These are phyloP conservation scores for Drosophila demipolita DNA, from an alignment of 2,888 invertebrate genomes.

Conservation along the genomic window DNA sequence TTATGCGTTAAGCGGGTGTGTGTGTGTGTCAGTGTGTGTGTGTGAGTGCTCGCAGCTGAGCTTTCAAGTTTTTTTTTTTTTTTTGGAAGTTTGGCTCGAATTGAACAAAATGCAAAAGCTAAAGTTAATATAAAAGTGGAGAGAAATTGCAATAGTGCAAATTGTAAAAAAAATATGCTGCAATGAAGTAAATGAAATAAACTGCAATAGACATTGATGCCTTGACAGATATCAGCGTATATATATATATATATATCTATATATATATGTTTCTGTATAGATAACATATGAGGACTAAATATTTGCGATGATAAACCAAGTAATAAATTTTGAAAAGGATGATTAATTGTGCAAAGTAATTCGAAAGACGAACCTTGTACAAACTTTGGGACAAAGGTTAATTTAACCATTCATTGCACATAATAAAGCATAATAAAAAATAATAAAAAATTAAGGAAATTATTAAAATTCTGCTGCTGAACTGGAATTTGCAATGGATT, in stretches of 20 bases:
- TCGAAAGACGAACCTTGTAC: background rate
- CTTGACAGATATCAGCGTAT: background rate
- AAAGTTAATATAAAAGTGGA: conserved; percentile 30
- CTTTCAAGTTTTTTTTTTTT: conserved; percentile 33
- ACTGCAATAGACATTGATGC: background rate
- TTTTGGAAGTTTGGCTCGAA: conserved; percentile 44
- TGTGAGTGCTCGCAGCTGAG: conserved; percentile 6
- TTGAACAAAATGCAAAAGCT: conserved; percentile 40
- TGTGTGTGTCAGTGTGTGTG: conserved; percentile 13
- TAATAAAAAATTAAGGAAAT: background rate
- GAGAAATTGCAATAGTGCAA: conserved; percentile 18
- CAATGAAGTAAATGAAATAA: background rate
- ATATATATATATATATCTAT: background rate
- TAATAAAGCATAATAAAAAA: background rate
- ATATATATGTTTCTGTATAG: background rate
- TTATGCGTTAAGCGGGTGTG: conserved; percentile 5
- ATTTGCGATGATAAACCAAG: background rate
- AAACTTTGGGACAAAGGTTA: background rate
- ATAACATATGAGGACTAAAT: background rate
- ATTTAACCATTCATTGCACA: background rate
- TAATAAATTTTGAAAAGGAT: background rate
- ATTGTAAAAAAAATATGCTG: background rate
- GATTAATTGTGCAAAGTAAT: background rate
- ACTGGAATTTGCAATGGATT: background rate
- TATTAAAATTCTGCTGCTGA: background rate